Base-by-base conservation (phyloP, 2,113 vertebrate genomes). In the Colius striatus region DNA sequence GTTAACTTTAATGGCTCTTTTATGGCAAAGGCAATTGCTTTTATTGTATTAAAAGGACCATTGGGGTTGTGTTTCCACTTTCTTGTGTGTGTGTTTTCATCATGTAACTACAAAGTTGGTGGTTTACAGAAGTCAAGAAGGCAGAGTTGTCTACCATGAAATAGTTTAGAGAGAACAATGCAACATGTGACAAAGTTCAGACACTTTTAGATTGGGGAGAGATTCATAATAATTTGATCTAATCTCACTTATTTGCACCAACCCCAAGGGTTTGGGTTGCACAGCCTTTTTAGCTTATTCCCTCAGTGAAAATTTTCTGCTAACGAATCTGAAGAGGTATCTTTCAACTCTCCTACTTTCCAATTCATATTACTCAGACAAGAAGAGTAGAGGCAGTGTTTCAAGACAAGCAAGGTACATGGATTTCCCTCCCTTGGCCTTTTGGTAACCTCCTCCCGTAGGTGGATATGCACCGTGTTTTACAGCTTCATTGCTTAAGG, bases 401-500 rank as follows among this genome's bases (percentile, higher is more conserved):
- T 87, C 25, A 60, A 76, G 67, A 26, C 47, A 73, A 76, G 41
- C 51, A 47, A 4, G 78, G 48, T 22, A 25, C 34, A 17, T 9
- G 51, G 32, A 45, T 81, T 95, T 72, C 12, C 65, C 61, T 77
- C 48, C 67, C 0, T 0, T 57, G 60, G 86, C 55, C 65, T 95
- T 74, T 90, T 55, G 48, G 16, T 90, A 86, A 77, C 32, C 63
- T 83, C 26, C 55, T 83, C 22, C 68, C 61, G 32, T 36, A 30
- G 3, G 0, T 77, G 36, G 50, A 16, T 54, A n/a, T 1, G 1
- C 5, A 1, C 45, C 13, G 13, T 60, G 50, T 43, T 92, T 72
- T 68, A 79, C 87, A 89, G 38, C 67, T 73, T 85, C 82, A 57
- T 58, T 83, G 85, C 87, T 83, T 85, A 70, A 70, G 78, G 55